Conservation (phyloP, 1,140 invertebrate species). For the Drosophila nikananu region DNA sequence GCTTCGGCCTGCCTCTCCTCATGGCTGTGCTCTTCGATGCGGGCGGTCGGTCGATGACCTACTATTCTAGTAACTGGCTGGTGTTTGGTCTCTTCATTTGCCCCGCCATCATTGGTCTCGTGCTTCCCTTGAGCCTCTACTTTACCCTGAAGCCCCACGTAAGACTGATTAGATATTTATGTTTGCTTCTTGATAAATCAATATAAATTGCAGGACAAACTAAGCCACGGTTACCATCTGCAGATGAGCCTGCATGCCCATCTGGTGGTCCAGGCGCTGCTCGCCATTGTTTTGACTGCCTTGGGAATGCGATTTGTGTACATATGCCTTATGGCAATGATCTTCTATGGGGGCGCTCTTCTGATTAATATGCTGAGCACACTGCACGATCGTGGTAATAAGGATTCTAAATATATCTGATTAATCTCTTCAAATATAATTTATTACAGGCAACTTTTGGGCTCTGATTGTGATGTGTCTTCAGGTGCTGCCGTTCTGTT, state of each 20-base stretch:
- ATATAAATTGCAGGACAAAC: slow-evolving; percentile 37
- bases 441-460: slow-evolving; percentile 86
- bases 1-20: slow-evolving; percentile 86
- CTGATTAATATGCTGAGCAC: slow-evolving; percentile 64
- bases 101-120: slow-evolving; percentile 85
- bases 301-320: slow-evolving; percentile 59
- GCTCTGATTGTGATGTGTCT: slow-evolving; percentile 86
- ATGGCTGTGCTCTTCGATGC: slow-evolving; percentile 84
- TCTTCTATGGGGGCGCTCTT: slow-evolving; percentile 67
- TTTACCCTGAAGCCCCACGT: slow-evolving; percentile 86
- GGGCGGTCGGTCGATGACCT: slow-evolving; percentile 87
- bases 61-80: slow-evolving; percentile 89
- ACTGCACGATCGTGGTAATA: slow-evolving; percentile 71
- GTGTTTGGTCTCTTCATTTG: slow-evolving; percentile 87
- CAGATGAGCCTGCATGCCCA: slow-evolving; percentile 67
- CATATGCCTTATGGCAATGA: slow-evolving; percentile 56
- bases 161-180: slow-evolving; percentile 57
- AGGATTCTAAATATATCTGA: background rate
- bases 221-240: slow-evolving; percentile 42
- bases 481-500: slow-evolving; percentile 84
- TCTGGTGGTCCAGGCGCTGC: slow-evolving; percentile 44
- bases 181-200: background rate
- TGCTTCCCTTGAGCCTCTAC: slow-evolving; percentile 49
- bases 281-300: slow-evolving; percentile 39
- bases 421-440: no score